phyloP scores from a whole-genome alignment of 2,888 invertebrate species.

The Diploptera punctata region DNA sequence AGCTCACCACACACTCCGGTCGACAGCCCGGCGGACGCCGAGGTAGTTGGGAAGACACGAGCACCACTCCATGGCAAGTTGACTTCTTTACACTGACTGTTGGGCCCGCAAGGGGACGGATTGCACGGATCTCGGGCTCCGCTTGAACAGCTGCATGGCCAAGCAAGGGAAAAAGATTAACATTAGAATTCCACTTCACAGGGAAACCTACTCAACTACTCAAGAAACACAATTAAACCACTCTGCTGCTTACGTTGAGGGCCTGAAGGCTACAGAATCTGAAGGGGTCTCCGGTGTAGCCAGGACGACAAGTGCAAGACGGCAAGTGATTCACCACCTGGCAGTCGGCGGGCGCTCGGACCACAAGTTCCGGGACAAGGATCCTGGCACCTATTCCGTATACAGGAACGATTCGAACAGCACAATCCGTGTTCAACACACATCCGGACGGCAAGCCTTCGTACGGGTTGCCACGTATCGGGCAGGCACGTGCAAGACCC shows the following conservation, averaged over 20 bases:
- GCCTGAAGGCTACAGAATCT: slow-evolving; percentile 49
- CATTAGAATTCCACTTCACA: slow-evolving; percentile 53
- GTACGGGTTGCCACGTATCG: slow-evolving; percentile 69
- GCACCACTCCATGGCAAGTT: slow-evolving; percentile 59
- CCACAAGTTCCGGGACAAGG: slow-evolving; percentile 69
- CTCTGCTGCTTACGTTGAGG: slow-evolving; percentile 35
- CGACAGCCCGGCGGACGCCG: slow-evolving; percentile 60
- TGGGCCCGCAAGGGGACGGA: slow-evolving; percentile 71
- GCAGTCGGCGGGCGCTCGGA: slow-evolving; percentile 62
- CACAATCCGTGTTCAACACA: slow-evolving; percentile 73
- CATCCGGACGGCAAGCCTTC: slow-evolving; percentile 69
- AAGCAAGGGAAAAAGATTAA: slow-evolving; percentile 52
- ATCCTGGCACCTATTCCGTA: slow-evolving; percentile 75
- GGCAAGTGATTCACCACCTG: slow-evolving; percentile 59
- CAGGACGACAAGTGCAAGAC: slow-evolving; percentile 62
- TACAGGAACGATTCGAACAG: slow-evolving; percentile 71
- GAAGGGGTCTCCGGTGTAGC: slow-evolving; percentile 61
- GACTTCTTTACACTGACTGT: slow-evolving; percentile 64
- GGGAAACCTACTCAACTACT: slow-evolving; percentile 47
- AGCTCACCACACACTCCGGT: slow-evolving; percentile 55
- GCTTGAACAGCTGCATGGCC: slow-evolving; percentile 55
- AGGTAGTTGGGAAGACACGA: slow-evolving; percentile 57
- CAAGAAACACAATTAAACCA: neutral
- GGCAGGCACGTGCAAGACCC: slow-evolving; percentile 55
- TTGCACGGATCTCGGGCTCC: slow-evolving; percentile 47